Percentiles rank a stretch among this genome's conserved stretches.
phyloP scores from a whole-genome alignment of 2,797 vertebrate species.

The Tangara arthus region DNA sequence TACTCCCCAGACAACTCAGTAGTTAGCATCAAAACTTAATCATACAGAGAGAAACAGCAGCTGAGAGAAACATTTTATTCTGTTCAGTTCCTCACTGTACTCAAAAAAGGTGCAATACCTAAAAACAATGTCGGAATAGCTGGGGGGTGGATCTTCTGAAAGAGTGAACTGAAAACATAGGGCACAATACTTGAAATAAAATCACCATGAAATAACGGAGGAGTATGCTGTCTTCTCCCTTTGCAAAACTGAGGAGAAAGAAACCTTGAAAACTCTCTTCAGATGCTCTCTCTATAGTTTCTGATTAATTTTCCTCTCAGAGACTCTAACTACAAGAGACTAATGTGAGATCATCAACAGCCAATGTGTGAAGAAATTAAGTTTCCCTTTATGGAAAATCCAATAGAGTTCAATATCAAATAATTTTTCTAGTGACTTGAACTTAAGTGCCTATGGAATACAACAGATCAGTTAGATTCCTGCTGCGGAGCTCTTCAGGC shows the following conservation, averaged over 20 bases:
- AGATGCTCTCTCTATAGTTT: not conserved
- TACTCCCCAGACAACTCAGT: not conserved
- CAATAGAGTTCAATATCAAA: not conserved
- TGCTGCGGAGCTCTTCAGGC: not conserved
- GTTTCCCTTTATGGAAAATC: slow-evolving; percentile 10
- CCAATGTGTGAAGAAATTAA: not conserved
- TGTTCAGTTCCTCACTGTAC: not conserved
- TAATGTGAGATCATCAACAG: slow-evolving; percentile 4
- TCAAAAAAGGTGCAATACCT: not conserved
- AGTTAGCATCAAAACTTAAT: not conserved
- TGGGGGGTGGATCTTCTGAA: not conserved
- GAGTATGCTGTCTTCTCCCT: not conserved
- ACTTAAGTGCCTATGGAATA: not conserved
- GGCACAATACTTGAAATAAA: not conserved
- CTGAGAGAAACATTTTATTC: slow-evolving; percentile 19
- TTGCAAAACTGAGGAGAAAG: not conserved
- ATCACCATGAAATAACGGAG: not conserved
- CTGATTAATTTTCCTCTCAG: slow-evolving; percentile 6
- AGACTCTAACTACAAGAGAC: not conserved
- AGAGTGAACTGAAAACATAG: not conserved
- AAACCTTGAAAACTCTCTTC: not conserved
- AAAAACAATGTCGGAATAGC: not conserved
- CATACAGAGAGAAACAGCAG: not conserved
- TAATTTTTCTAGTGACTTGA: slow-evolving; percentile 32
- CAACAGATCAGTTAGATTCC: not conserved